These are phyloP conservation scores for Hypanus sabinus DNA, from an alignment of 2,113 vertebrate genomes.

Conservation along the genomic window DNA sequence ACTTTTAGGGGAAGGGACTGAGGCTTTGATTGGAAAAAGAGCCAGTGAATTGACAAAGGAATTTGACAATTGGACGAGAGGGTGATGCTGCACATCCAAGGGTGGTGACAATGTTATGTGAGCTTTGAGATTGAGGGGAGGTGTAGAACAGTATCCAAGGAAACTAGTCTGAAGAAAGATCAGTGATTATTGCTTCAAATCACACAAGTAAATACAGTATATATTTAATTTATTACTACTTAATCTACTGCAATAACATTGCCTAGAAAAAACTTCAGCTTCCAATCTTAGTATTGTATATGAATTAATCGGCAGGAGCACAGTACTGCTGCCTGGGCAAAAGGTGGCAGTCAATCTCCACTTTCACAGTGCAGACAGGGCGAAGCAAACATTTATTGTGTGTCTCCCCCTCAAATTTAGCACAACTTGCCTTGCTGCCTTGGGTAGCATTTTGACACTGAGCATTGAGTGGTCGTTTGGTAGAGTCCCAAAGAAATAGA, in stretches of 20 bases:
- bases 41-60: background rate
- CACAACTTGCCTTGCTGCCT: background rate
- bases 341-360: no score
- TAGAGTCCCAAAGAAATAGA: background rate
- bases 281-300: background rate
- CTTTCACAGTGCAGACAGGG: no score
- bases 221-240: no score
- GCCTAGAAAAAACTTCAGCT: background rate
- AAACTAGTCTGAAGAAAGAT: no score
- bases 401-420: background rate
- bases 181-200: no score
- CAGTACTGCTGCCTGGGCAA: no score
- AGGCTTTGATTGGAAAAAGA: background rate
- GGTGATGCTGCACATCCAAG: background rate
- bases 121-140: no score
- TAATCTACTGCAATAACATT: background rate
- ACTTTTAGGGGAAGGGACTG: background rate
- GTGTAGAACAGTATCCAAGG: no score
- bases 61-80: background rate
- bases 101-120: no score
- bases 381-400: constrained; percentile 47
- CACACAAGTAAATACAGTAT: no score
- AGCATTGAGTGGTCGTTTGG: background rate
- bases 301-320: background rate
- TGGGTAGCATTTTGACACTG: background rate